phyloP scores from a whole-genome alignment of 2,113 vertebrate species.

The Narcine bancroftii region DNA sequence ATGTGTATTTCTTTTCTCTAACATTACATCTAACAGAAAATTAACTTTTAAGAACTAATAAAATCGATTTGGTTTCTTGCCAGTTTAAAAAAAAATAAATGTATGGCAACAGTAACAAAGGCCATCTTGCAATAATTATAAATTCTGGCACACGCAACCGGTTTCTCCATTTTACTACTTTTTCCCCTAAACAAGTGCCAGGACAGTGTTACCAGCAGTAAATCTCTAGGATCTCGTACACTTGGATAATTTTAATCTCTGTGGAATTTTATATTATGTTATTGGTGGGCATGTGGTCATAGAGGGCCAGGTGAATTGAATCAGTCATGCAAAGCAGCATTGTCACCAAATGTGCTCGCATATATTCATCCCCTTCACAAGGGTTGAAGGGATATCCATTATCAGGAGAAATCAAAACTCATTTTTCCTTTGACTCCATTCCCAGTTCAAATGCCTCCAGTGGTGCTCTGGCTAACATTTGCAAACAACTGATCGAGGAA shows the following conservation, averaged over 20 bases:
- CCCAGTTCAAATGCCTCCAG: neutral
- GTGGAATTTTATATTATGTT: neutral
- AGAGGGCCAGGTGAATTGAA: neutral
- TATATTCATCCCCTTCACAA: neutral
- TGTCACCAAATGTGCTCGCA: neutral
- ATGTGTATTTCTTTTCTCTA: neutral
- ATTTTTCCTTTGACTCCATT: neutral
- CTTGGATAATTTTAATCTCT: neutral
- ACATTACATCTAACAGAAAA: neutral
- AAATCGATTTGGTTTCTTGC: neutral
- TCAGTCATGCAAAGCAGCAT: neutral
- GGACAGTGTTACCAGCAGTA: neutral
- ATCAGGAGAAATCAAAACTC: neutral
- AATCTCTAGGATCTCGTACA: neutral
- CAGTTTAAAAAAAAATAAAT: slow-evolving; percentile 8
- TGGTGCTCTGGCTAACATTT: neutral
- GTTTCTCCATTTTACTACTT: neutral
- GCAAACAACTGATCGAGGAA: too few species aligned
- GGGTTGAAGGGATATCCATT: neutral
- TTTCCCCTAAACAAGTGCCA: neutral
- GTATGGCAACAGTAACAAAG: too few species aligned
- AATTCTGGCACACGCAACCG: neutral
- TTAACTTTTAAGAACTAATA: neutral
- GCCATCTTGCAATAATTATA: neutral
- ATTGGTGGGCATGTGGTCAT: neutral